A percentile compares a stretch with the other conserved stretches of the same genome.
These are phyloP conservation scores for Eumerus sabulonum DNA, from an alignment of 2,888 invertebrate genomes.

Conservation along the genomic window DNA sequence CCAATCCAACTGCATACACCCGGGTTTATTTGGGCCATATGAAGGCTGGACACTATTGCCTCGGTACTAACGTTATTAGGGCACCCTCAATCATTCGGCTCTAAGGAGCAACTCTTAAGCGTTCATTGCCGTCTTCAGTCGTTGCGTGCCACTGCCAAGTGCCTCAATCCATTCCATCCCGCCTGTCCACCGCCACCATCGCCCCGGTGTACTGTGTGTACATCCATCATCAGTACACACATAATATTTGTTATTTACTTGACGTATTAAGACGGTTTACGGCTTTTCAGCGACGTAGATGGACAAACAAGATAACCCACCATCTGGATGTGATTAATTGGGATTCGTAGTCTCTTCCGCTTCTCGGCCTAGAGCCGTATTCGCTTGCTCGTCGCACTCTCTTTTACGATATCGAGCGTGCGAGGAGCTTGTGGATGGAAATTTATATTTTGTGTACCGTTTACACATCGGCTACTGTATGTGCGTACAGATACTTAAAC, in stretches of 20 bases:
- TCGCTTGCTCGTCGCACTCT: background rate
- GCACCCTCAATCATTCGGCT: no score
- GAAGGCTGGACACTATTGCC: no score
- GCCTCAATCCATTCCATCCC: background rate
- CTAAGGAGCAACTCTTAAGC: constrained; percentile 38
- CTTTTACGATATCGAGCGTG: background rate
- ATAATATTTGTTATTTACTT: constrained; percentile 66
- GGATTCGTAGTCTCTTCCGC: constrained; percentile 47
- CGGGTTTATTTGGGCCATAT: no score
- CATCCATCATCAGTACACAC: constrained; percentile 61
- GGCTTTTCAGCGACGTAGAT: constrained; percentile 68
- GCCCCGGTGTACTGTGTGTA: constrained; percentile 7
- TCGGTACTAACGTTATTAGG: no score
- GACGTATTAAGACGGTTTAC: constrained; percentile 67
- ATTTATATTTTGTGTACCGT: constrained; percentile 65
- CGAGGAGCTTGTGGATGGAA: constrained; percentile 22
- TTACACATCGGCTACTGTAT: constrained; percentile 63
- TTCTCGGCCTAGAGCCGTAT: constrained; percentile 15
- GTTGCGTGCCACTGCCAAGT: constrained; percentile 46
- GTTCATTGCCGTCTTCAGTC: constrained; percentile 50
- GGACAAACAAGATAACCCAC: constrained; percentile 68
- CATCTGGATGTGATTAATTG: constrained; percentile 69
- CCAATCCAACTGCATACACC: no score
- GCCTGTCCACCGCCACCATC: background rate
- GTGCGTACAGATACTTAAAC: constrained; percentile 48